Conservation (phyloP, 2,113 vertebrate species). For the Bos taurus region DNA sequence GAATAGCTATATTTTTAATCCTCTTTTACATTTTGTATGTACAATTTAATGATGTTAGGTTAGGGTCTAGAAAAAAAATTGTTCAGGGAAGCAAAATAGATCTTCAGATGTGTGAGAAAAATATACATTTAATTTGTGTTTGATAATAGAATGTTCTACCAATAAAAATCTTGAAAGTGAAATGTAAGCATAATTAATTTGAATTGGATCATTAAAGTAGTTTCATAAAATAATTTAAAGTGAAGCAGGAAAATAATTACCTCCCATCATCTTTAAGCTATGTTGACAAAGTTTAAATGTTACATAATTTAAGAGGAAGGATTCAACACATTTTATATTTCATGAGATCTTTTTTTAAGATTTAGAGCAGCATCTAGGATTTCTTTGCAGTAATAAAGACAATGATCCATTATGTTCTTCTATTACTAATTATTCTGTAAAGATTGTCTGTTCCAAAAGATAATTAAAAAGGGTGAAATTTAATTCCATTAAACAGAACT, state of each 20-base stretch:
- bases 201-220: conserved; percentile 59
- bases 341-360: conserved; percentile 79
- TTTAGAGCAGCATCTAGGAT: conserved; percentile 81
- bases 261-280: conserved; percentile 70
- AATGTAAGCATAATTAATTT: conserved; percentile 76
- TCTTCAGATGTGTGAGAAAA: conserved; percentile 46
- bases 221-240: conserved; percentile 76
- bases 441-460: conserved; percentile 85
- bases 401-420: conserved; percentile 86
- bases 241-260: conserved; percentile 75
- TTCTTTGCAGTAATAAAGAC: conserved; percentile 83
- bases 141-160: conserved; percentile 66
- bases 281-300: conserved; percentile 71
- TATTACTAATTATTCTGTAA: conserved; percentile 88
- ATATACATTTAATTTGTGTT: conserved; percentile 3
- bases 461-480: conserved; percentile 88
- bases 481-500: conserved; percentile 86
- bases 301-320: conserved; percentile 75
- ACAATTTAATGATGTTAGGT: conserved; percentile 37
- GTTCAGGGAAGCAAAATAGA: conserved; percentile 38
- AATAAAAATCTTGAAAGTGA: conserved; percentile 75
- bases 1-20: conserved; percentile 1
- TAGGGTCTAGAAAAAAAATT: conserved; percentile 14
- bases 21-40: not conserved
- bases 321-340: conserved; percentile 78